Evolutionary conservation across 1,140 invertebrate genomes (phyloP).

Genomic region (Achroia grisella): DNA sequence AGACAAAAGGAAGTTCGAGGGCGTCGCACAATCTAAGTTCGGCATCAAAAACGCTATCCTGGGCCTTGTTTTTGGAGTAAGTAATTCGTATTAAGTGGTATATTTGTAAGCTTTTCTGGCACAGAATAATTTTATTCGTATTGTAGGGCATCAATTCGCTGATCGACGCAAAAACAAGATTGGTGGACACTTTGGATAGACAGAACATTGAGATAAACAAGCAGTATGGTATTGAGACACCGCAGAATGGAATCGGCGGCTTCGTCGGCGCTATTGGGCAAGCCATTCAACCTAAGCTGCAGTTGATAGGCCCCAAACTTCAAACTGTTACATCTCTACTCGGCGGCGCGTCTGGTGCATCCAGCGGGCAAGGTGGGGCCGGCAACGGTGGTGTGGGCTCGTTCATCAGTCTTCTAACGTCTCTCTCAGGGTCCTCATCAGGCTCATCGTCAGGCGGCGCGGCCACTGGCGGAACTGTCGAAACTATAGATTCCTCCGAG

Average conservation of each 20-base stretch:
- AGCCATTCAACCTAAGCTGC: slow-evolving; percentile 76
- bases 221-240: slow-evolving; percentile 80
- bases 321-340: slow-evolving; percentile 74
- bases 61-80: slow-evolving; percentile 87
- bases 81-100: slow-evolving; percentile 36
- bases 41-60: slow-evolving; percentile 84
- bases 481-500: slow-evolving; percentile 60
- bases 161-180: slow-evolving; percentile 82
- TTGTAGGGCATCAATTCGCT: slow-evolving; percentile 85
- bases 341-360: slow-evolving; percentile 70
- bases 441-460: slow-evolving; percentile 29
- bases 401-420: slow-evolving; percentile 55
- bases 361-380: slow-evolving; percentile 42
- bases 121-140: slow-evolving; percentile 10
- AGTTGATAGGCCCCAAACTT: slow-evolving; percentile 71
- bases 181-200: slow-evolving; percentile 79
- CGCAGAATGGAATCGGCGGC: slow-evolving; percentile 56
- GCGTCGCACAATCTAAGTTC: slow-evolving; percentile 77
- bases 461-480: slow-evolving; percentile 53
- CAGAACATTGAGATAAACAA: slow-evolving; percentile 83
- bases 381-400: slow-evolving; percentile 56
- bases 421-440: slow-evolving; percentile 61
- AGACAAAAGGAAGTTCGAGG: slow-evolving; percentile 83
- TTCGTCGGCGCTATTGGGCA: slow-evolving; percentile 70
- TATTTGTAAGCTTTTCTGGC: not conserved